Conservation (phyloP, 2,113 vertebrate genomes). For the Nannobrachium achirus region DNA sequence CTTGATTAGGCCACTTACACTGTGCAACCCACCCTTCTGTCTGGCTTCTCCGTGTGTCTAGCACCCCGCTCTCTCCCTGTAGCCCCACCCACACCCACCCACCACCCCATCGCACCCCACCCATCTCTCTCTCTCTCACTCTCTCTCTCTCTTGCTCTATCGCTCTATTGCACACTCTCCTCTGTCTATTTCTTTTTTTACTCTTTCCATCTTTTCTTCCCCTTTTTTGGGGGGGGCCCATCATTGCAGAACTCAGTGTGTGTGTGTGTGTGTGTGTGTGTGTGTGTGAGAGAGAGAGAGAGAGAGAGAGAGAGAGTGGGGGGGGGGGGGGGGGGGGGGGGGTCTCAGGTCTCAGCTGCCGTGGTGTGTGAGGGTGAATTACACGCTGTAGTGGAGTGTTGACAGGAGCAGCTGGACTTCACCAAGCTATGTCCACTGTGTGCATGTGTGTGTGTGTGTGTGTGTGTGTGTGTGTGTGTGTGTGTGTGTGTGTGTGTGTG, state of each 20-base stretch:
- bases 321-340: conserved; percentile 15
- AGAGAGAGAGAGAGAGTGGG: too few relatives aligned
- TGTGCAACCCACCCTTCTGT: conserved; percentile 41
- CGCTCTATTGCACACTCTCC: conserved; percentile 3
- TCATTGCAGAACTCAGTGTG: conserved; percentile 7
- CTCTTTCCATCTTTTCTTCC: neutral
- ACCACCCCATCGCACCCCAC: conserved; percentile 31
- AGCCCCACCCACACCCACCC: neutral
- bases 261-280: conserved; percentile 2
- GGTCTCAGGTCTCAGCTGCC: conserved; percentile 71
- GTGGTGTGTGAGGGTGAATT: conserved; percentile 71
- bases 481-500: conserved; percentile 18
- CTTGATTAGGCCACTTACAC: conserved; percentile 74
- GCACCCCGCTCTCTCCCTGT: conserved; percentile 44
- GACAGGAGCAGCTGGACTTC: conserved; percentile 78
- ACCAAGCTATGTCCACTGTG: conserved; percentile 49
- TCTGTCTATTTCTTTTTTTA: conserved; percentile 11
- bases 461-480: neutral
- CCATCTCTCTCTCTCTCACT: neutral
- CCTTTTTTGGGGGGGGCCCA: conserved; percentile 24
- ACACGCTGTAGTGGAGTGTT: conserved; percentile 70
- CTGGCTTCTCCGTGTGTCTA: conserved; percentile 50
- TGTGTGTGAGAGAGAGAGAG: neutral
- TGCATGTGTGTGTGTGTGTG: conserved; percentile 11
- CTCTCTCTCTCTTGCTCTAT: conserved; percentile 7